Conservation (phyloP, 2,888 invertebrate species). For the Sesamia inferens region DNA sequence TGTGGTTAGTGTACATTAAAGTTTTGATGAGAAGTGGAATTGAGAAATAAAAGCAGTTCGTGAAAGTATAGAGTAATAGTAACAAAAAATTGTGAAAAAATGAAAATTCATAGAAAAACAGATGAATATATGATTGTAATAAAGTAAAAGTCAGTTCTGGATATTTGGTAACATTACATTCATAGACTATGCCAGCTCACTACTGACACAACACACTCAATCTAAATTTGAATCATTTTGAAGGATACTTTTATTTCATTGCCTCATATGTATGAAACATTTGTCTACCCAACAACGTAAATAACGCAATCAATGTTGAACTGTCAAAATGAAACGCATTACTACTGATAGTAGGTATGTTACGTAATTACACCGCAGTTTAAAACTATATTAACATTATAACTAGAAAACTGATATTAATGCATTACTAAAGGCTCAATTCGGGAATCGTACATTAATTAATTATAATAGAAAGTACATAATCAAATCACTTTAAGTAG, state of each 20-base stretch:
- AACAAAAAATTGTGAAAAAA: neutral
- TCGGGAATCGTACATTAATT: neutral
- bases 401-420: slow-evolving; percentile 13
- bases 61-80: slow-evolving; percentile 13
- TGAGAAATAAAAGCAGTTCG: neutral
- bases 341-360: no score
- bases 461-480: neutral
- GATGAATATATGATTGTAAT: neutral
- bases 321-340: no score
- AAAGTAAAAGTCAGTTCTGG: neutral
- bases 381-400: slow-evolving; percentile 18
- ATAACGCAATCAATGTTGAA: no score
- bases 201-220: no score
- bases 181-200: slow-evolving; percentile 17
- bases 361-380: neutral
- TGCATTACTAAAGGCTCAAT: slow-evolving; percentile 1
- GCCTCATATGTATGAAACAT: no score
- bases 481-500: neutral
- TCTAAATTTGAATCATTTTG: no score
- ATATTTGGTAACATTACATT: slow-evolving; percentile 26
- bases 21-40: neutral
- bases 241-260: no score
- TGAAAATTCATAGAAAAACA: slow-evolving; percentile 1
- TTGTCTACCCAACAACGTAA: no score
- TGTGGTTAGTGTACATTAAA: neutral